A percentile compares a stretch with the other conserved stretches of the same genome.
Evolutionary conservation across 2,797 vertebrate species (phyloP).

Genomic region (Leucoraja ocellata): DNA sequence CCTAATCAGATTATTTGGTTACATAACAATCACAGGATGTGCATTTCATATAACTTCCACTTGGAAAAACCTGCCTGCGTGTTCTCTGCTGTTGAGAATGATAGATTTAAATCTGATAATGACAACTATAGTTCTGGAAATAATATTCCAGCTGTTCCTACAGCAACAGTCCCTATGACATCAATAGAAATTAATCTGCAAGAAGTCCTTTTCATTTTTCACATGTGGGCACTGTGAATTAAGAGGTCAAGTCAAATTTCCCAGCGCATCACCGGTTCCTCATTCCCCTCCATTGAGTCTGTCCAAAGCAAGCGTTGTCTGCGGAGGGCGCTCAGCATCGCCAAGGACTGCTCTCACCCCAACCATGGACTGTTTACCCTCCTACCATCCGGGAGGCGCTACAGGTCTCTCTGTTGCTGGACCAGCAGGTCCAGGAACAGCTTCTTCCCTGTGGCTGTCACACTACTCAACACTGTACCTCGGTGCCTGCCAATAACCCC

Average conservation of each 20-base stretch:
- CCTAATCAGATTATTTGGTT: neutral
- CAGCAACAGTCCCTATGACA: neutral
- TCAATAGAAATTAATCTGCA: neutral
- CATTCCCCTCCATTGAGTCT: too few species aligned
- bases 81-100: neutral
- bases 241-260: neutral
- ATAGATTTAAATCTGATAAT: slow-evolving; percentile 15
- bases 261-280: too few species aligned
- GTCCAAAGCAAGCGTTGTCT: too few species aligned
- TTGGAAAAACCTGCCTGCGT: neutral
- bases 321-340: too few species aligned
- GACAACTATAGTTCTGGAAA: neutral
- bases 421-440: too few species aligned
- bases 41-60: slow-evolving; percentile 6
- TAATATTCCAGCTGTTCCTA: neutral
- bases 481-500: too few species aligned
- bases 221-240: neutral
- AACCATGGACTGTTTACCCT: too few species aligned
- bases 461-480: too few species aligned
- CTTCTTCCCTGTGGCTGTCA: too few species aligned
- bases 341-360: too few species aligned
- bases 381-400: too few species aligned
- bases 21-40: slow-evolving; percentile 19
- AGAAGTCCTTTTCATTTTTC: neutral
- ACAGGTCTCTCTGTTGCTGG: too few species aligned